These are phyloP conservation scores for Malacoctenus gilli DNA, from an alignment of 2,797 vertebrate genomes.

Conservation along the genomic window DNA sequence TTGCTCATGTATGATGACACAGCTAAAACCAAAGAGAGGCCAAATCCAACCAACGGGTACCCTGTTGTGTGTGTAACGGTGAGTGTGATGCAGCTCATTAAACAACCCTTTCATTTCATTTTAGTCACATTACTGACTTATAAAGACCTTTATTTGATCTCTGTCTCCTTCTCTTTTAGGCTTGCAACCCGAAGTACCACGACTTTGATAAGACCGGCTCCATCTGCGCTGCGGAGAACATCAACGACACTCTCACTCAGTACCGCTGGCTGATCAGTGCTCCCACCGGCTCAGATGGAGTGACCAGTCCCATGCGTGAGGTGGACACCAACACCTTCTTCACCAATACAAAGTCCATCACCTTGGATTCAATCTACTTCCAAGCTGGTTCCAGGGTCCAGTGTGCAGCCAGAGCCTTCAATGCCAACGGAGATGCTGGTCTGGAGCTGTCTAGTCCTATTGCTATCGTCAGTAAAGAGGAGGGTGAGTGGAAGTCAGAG, in stretches of 20 bases:
- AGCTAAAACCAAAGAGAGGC: slow-evolving; percentile 77
- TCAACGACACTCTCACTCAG: slow-evolving; percentile 87
- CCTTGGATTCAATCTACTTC: slow-evolving; percentile 88
- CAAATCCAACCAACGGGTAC: slow-evolving; percentile 83
- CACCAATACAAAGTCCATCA: slow-evolving; percentile 87
- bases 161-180: slow-evolving; percentile 61
- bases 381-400: slow-evolving; percentile 86
- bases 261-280: slow-evolving; percentile 87
- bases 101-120: no score
- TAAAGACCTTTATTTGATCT: no score
- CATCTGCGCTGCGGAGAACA: slow-evolving; percentile 85
- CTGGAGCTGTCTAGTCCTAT: slow-evolving; percentile 85
- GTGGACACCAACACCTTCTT: slow-evolving; percentile 88
- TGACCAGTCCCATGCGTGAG: slow-evolving; percentile 87
- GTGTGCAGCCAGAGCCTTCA: slow-evolving; percentile 85
- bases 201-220: slow-evolving; percentile 89
- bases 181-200: slow-evolving; percentile 87
- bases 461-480: slow-evolving; percentile 79
- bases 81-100: slow-evolving; percentile 29
- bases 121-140: no score
- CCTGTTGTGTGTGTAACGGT: slow-evolving; percentile 88
- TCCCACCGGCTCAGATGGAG: slow-evolving; percentile 83
- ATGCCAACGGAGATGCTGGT: slow-evolving; percentile 82
- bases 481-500: slow-evolving; percentile 72
- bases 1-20: slow-evolving; percentile 86